phyloP scores from a whole-genome alignment of 2,113 vertebrate genomes.

The Sinosuthora webbiana region DNA sequence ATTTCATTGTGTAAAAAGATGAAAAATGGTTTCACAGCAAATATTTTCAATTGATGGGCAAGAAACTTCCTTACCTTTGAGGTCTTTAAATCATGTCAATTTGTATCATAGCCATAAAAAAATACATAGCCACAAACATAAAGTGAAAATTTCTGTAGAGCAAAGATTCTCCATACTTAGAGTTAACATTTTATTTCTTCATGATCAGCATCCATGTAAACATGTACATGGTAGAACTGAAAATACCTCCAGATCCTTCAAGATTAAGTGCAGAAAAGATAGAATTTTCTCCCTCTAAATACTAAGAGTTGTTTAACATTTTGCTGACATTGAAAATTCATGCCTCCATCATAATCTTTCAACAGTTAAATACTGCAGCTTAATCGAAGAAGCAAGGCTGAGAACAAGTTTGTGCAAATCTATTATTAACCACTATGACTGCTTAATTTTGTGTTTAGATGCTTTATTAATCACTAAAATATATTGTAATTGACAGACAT shows the following conservation, averaged over 20 bases:
- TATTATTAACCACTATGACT: not conserved
- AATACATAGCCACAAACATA: not conserved
- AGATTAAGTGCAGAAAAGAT: not conserved
- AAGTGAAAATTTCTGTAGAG: not conserved
- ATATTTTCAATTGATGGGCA: not conserved
- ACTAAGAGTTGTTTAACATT: not conserved
- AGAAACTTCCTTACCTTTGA: not conserved
- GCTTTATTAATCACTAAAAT: not conserved
- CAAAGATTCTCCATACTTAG: not conserved
- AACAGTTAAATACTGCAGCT: conserved; percentile 15
- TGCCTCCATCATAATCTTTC: not conserved
- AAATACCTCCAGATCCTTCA: not conserved
- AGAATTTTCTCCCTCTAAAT: not conserved
- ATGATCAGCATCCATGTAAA: not conserved
- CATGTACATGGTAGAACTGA: not conserved
- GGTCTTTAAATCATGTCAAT: not conserved
- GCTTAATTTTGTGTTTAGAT: not conserved
- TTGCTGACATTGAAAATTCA: conserved; percentile 1
- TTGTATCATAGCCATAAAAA: not conserved
- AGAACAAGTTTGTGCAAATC: not conserved
- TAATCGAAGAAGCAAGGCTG: conserved; percentile 8
- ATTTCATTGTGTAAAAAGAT: not conserved
- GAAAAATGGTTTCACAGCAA: not conserved
- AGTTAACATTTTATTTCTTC: not conserved
- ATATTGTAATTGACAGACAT: not conserved